A percentile compares a stretch with the other conserved stretches of the same genome.
Conservation (phyloP, 2,888 invertebrate species). For the Trichopria drosophilae region DNA sequence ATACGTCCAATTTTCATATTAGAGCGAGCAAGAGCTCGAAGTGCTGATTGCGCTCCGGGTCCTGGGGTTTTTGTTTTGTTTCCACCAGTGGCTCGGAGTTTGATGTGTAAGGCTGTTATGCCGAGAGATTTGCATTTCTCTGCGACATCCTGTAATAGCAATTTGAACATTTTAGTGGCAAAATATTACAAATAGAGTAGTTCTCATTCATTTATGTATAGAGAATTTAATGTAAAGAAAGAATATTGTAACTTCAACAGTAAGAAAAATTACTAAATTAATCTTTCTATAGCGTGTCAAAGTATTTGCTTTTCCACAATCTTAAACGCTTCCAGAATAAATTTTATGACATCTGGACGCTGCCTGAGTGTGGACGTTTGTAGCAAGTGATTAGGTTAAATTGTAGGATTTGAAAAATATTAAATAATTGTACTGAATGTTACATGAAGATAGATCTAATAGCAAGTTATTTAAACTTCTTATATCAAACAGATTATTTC, state of each 20-base stretch:
- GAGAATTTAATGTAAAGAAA: background rate
- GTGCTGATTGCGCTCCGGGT: conserved; percentile 97
- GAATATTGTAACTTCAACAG: conserved; percentile 22
- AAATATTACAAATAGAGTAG: conserved; percentile 3
- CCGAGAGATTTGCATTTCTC: conserved; percentile 97
- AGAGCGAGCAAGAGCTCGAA: conserved; percentile 96
- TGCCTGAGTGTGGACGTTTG: conserved; percentile 51
- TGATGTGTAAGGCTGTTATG: conserved; percentile 97
- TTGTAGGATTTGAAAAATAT: no score
- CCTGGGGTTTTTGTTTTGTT: conserved; percentile 98
- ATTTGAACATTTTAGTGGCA: background rate
- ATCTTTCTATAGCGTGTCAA: conserved; percentile 30
- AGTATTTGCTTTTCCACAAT: conserved; percentile 46
- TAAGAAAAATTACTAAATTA: conserved; percentile 14
- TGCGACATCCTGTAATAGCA: conserved; percentile 82
- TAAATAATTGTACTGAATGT: no score
- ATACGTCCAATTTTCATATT: conserved; percentile 99
- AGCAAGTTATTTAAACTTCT: no score
- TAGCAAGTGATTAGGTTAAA: no score
- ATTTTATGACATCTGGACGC: conserved; percentile 38
- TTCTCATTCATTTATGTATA: background rate
- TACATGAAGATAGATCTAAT: no score
- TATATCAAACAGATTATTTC: no score
- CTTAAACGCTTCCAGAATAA: conserved; percentile 47
- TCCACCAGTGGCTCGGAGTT: conserved; percentile 97